Evolutionary conservation across 1,140 invertebrate species (phyloP).

Genomic region (Maniola jurtina): DNA sequence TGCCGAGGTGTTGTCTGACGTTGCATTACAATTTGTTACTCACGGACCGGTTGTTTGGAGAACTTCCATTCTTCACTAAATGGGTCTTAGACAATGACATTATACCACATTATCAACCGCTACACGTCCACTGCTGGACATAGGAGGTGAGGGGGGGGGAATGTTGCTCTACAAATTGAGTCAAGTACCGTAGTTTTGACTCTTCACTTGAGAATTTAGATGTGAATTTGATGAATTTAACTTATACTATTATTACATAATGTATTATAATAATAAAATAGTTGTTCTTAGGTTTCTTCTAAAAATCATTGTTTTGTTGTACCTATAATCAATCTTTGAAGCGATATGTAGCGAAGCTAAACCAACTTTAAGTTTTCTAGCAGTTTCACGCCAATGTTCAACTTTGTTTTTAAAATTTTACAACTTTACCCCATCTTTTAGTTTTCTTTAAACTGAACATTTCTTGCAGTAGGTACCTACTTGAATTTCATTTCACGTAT

Average conservation of each 20-base stretch:
- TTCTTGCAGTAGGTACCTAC: constrained; percentile 18
- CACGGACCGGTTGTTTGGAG: background rate
- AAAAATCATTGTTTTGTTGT: too few relatives aligned
- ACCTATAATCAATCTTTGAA: background rate
- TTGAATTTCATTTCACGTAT: constrained; percentile 21
- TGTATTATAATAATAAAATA: too few relatives aligned
- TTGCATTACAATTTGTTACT: constrained; percentile 22
- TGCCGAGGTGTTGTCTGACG: constrained; percentile 67
- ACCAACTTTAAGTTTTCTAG: constrained; percentile 36
- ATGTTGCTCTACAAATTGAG: too few relatives aligned
- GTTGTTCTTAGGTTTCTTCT: too few relatives aligned
- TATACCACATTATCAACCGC: too few relatives aligned
- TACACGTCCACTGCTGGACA: too few relatives aligned
- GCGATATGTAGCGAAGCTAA: constrained; percentile 23
- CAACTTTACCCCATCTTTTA: constrained; percentile 31
- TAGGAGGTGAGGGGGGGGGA: too few relatives aligned
- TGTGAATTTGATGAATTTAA: too few relatives aligned
- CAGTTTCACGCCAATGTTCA: constrained; percentile 38
- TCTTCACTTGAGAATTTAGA: too few relatives aligned
- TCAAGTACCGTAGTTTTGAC: too few relatives aligned
- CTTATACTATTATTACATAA: too few relatives aligned
- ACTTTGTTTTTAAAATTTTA: constrained; percentile 42
- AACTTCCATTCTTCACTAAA: background rate
- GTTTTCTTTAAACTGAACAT: constrained; percentile 36
- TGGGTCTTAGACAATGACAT: background rate